These are phyloP conservation scores for Gopherus flavomarginatus DNA, from an alignment of 2,113 vertebrate species.

Conservation along the genomic window DNA sequence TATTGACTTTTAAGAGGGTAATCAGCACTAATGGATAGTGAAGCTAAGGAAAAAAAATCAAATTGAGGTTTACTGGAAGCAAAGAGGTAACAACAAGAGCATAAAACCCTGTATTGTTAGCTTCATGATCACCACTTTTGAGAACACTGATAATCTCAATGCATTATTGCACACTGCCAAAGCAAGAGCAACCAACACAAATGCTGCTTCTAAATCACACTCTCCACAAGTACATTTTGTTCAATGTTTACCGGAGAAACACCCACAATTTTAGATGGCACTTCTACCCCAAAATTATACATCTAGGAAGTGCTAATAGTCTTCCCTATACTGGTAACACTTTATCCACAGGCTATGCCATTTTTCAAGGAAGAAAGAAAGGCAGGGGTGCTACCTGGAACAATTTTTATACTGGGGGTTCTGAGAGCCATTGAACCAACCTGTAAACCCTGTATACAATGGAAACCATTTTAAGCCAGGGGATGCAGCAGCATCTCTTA, in stretches of 20 bases:
- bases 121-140: not conserved
- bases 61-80: not conserved
- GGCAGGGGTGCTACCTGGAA: not conserved
- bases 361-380: not conserved
- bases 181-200: not conserved
- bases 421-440: too few species aligned
- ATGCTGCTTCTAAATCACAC: not conserved
- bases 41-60: not conserved
- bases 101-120: not conserved
- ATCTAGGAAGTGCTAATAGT: conserved; percentile 23
- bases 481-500: too few species aligned
- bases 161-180: not conserved
- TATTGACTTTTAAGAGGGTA: not conserved
- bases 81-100: not conserved
- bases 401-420: too few species aligned
- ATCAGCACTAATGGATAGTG: not conserved
- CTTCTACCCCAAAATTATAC: not conserved
- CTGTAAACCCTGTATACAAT: too few species aligned
- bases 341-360: not conserved
- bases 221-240: not conserved
- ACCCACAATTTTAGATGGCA: not conserved
- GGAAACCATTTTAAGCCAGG: too few species aligned
- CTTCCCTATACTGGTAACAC: not conserved
- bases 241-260: not conserved
- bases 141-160: not conserved